Conservation (phyloP, 30 jellyfish, hydroid and myxozoan species). For the Sanderia malayensis region DNA sequence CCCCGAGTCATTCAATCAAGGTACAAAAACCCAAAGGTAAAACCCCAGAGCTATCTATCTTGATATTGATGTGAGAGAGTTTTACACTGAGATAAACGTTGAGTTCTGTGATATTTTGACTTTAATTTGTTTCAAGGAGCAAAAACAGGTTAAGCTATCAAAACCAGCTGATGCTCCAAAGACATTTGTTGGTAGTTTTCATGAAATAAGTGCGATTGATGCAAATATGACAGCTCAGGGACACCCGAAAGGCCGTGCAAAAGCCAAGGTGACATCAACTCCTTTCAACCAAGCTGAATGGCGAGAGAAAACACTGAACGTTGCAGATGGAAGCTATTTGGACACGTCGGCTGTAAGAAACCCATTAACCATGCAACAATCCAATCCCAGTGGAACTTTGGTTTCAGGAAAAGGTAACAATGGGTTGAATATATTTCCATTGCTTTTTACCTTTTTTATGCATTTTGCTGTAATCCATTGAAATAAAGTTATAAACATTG, state of each 20-base stretch:
- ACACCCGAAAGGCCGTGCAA: conserved; percentile 18
- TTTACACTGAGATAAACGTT: background rate
- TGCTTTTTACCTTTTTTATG: background rate
- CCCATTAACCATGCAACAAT: no score
- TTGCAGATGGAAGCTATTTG: conserved; percentile 57
- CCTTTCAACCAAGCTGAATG: conserved; percentile 51
- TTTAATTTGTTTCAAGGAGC: background rate
- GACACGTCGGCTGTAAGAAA: no score
- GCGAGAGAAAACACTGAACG: conserved; percentile 46
- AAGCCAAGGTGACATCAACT: conserved; percentile 63
- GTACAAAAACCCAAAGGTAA: conserved; percentile 55
- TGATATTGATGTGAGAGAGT: background rate
- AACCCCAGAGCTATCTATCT: no score
- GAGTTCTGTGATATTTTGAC: no score
- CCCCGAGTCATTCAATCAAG: conserved; percentile 52
- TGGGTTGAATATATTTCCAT: background rate
- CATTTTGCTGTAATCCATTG: background rate
- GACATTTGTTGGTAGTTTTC: conserved; percentile 36
- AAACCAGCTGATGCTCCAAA: conserved; percentile 1
- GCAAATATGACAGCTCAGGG: conserved; percentile 38
- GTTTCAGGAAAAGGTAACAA: conserved; percentile 10
- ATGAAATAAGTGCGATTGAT: conserved; percentile 60
- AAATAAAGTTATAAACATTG: background rate
- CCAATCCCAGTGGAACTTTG: no score
- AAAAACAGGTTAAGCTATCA: conserved; percentile 12